Conservation (phyloP, 2,113 vertebrate genomes). For the Thomomys bottae region DNA sequence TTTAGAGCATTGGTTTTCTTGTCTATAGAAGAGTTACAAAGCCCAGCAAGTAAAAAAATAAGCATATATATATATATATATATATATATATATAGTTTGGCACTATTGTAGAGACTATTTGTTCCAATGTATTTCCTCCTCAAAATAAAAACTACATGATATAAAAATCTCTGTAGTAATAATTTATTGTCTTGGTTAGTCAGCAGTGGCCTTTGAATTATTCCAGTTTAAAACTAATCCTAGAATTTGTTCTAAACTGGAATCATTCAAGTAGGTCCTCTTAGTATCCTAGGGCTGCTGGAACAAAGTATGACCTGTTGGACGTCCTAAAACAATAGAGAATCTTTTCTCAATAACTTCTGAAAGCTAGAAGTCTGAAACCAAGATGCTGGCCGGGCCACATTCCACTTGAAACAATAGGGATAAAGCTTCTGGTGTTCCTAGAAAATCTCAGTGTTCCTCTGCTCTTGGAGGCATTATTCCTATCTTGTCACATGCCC, state of each 20-base stretch:
- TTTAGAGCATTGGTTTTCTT: neutral
- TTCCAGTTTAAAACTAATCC: neutral
- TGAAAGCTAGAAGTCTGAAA: neutral
- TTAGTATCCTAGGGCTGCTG: neutral
- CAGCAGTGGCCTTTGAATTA: neutral
- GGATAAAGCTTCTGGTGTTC: neutral
- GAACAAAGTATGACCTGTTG: neutral
- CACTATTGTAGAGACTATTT: neutral
- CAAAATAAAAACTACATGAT: constrained; percentile 53
- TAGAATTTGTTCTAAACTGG: neutral
- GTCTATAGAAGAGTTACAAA: neutral
- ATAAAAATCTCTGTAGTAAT: neutral
- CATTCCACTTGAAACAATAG: fast-evolving
- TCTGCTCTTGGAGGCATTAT: neutral
- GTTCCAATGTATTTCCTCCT: constrained; percentile 34
- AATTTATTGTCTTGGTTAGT: neutral
- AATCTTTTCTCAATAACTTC: neutral
- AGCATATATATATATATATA: neutral
- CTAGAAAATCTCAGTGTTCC: neutral
- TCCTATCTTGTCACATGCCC: neutral
- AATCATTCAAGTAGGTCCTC: too few species aligned
- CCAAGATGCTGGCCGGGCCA: neutral
- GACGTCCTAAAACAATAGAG: neutral
- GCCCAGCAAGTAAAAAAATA: neutral
- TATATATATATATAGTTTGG: neutral